Base-by-base conservation (phyloP, 2,888 invertebrate genomes). In the Eupithecia subfuscata region DNA sequence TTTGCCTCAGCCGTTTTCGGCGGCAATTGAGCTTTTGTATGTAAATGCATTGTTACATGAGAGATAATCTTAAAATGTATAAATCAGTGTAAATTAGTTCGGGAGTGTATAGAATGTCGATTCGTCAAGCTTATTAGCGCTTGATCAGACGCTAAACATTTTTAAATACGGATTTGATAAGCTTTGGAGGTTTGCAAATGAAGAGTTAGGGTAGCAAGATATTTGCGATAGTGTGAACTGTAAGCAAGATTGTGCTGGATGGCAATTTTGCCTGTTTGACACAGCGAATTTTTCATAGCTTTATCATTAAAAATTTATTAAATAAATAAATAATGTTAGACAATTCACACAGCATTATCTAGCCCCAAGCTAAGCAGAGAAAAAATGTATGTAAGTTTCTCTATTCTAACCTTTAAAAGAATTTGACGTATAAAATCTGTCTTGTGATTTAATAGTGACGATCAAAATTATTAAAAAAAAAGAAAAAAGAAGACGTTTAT, bases 11-110 rank as follows among this genome's bases (percentile, higher is more conserved):
- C 43, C 91, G 90, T 94, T 89, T 92, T 88, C 86, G 91, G 88
- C 92, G 93, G 94, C 90, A 87, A 88, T 84, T 85, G 87, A 89
- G 88, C 90, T 92, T 93, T 94, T 92, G 90, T 91, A 90, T 91
- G 90, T 90, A 90, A 92, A 93, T 92, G 89, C 90, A 92, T 92
- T 92, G 90, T 90, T 87, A 88, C 82, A 84, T 85, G 86, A 86
- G 86, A 86, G 86, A 80, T 82, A 79, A 82, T 80, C 78, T 71
- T 64, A 73, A 74, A 74, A 76, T 70, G 76, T 67, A 75, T 73
- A 80, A 83, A 83, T 80, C 79, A 78, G 70, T 71, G 70, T 80
- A 80, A 79, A 79, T 82, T 82, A 80, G 77, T 80, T 81, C 30
- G 69, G 75, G 76, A 79, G 76, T 83, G 82, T 87, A 87, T 88